These are phyloP conservation scores for Agrilus mali DNA, from an alignment of 2,888 invertebrate genomes.

Conservation along the genomic window DNA sequence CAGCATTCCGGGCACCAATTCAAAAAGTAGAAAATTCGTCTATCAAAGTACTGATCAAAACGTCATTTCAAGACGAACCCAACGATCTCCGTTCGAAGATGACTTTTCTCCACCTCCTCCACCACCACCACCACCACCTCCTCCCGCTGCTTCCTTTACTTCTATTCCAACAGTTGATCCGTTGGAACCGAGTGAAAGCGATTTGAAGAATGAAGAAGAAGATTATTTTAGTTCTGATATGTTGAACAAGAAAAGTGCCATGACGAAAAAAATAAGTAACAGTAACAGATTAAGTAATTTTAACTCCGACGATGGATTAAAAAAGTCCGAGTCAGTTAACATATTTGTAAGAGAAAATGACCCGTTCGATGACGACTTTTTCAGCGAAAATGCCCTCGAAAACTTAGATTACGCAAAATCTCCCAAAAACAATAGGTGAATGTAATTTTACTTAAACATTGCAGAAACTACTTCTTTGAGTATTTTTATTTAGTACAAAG, in stretches of 20 bases:
- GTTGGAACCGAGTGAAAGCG: slow-evolving; percentile 27
- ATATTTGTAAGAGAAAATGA: slow-evolving; percentile 78
- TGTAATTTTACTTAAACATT: too few relatives aligned
- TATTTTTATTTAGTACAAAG: too few relatives aligned
- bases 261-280: slow-evolving; percentile 23
- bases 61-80: slow-evolving; percentile 6
- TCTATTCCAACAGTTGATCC: slow-evolving; percentile 7
- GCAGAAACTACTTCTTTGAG: too few relatives aligned
- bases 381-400: slow-evolving; percentile 34
- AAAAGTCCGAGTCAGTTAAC: slow-evolving; percentile 82
- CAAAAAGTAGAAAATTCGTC: too few relatives aligned
- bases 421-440: neutral
- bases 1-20: too few relatives aligned
- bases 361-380: slow-evolving; percentile 84
- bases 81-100: slow-evolving; percentile 40
- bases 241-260: slow-evolving; percentile 18
- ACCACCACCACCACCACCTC: slow-evolving; percentile 26
- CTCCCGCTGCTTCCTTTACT: slow-evolving; percentile 15
- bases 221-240: slow-evolving; percentile 22
- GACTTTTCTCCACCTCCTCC: slow-evolving; percentile 42
- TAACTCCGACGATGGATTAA: slow-evolving; percentile 48
- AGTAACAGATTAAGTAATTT: slow-evolving; percentile 20
- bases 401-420: slow-evolving; percentile 7
- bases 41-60: too few relatives aligned
- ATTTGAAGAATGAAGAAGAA: slow-evolving; percentile 20